Conservation (phyloP, 2,797 vertebrate genomes). For the Bradypodion pumilum region DNA sequence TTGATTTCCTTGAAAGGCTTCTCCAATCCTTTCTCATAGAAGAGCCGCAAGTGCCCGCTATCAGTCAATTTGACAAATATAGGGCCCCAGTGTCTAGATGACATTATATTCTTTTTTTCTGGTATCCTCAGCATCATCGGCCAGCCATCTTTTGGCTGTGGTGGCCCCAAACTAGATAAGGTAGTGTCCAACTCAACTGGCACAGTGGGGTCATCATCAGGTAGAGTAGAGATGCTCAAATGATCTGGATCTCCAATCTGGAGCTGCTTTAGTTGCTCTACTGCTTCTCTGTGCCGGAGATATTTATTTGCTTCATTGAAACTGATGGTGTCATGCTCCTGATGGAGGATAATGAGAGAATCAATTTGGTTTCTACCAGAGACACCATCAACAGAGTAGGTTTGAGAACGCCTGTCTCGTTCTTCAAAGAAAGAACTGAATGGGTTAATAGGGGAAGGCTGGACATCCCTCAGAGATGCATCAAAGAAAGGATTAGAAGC, state of each 20-base stretch:
- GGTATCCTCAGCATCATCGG: constrained; percentile 90
- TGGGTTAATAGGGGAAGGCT: constrained; percentile 88
- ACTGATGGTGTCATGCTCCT: constrained; percentile 72
- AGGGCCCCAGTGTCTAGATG: constrained; percentile 90
- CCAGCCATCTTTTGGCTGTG: constrained; percentile 83
- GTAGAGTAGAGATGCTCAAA: constrained; percentile 62
- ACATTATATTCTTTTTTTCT: constrained; percentile 93
- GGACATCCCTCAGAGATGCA: constrained; percentile 81
- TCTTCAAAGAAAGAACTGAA: constrained; percentile 86
- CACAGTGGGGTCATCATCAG: constrained; percentile 78
- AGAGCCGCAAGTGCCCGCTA: constrained; percentile 80
- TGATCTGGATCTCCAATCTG: constrained; percentile 80
- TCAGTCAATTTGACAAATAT: constrained; percentile 83
- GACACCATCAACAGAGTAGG: constrained; percentile 66
- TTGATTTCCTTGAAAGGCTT: constrained; percentile 87
- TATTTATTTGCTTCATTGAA: constrained; percentile 71
- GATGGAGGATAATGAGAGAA: constrained; percentile 77
- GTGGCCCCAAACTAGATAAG: constrained; percentile 64
- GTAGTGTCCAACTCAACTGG: constrained; percentile 65
- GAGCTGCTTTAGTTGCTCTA: constrained; percentile 83
- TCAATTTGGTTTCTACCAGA: constrained; percentile 76
- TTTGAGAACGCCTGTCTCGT: constrained; percentile 74
- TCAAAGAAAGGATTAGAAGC: constrained; percentile 88
- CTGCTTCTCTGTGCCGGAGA: constrained; percentile 69
- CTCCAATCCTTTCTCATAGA: constrained; percentile 87